Evolutionary conservation across 1,140 invertebrate species (phyloP).

Genomic region (Adoxophyes honmai): DNA sequence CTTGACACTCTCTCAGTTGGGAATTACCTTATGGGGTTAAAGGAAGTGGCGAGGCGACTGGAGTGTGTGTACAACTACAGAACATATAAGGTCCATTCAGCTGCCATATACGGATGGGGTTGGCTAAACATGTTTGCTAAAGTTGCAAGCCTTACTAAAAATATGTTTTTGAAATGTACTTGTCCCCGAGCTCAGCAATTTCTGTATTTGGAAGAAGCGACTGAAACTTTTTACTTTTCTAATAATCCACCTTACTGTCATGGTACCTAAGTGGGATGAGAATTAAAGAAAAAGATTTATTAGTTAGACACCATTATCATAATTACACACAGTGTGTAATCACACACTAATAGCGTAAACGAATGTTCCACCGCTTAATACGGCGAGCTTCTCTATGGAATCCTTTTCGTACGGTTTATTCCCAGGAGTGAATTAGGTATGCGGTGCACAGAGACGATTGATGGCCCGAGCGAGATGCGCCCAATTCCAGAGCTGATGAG

Average conservation of each 20-base stretch:
- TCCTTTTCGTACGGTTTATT: conserved; percentile 6
- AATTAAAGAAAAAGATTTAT: too few relatives aligned
- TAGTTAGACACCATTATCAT: too few relatives aligned
- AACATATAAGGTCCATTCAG: background rate
- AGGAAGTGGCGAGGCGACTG: background rate
- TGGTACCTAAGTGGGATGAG: too few relatives aligned
- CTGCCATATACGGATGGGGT: background rate
- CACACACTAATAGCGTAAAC: background rate
- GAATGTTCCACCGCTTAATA: conserved; percentile 3
- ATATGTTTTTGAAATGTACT: too few relatives aligned
- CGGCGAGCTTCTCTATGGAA: conserved; percentile 1
- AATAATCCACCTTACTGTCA: too few relatives aligned
- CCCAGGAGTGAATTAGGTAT: conserved; percentile 15
- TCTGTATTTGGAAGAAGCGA: too few relatives aligned
- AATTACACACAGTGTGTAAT: too few relatives aligned
- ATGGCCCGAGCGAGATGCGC: conserved; percentile 22
- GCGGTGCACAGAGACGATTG: conserved; percentile 17
- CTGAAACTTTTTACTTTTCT: too few relatives aligned
- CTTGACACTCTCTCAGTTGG: background rate
- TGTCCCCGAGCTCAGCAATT: too few relatives aligned
- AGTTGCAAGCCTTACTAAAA: too few relatives aligned
- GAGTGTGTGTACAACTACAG: background rate
- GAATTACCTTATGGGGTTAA: conserved; percentile 9
- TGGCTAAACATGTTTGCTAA: background rate
- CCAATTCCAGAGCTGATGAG: conserved; percentile 17